These are phyloP conservation scores for Acropora yongei DNA, from an alignment of 64 coral and sea anemone species.

Conservation along the genomic window DNA sequence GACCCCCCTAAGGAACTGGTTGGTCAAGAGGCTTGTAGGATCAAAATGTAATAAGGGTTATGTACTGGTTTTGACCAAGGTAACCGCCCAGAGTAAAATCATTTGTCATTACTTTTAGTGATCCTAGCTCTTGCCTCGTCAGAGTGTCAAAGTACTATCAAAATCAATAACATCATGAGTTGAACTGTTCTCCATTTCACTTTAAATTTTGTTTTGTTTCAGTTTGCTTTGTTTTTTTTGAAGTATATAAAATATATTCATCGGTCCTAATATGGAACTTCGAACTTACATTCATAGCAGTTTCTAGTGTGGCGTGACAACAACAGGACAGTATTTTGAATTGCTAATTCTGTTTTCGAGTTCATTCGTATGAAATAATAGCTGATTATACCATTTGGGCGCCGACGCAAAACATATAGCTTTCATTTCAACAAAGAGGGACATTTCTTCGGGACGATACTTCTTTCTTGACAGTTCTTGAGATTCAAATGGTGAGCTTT, in stretches of 20 bases:
- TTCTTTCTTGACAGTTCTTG: neutral
- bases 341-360: slow-evolving; percentile 47
- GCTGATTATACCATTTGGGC: slow-evolving; percentile 11
- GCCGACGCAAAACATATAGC: neutral
- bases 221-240: too few relatives aligned
- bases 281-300: neutral
- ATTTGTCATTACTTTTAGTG: too few relatives aligned
- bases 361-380: slow-evolving; percentile 1
- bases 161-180: too few relatives aligned
- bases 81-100: too few relatives aligned
- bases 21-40: too few relatives aligned
- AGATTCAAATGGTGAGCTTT: slow-evolving; percentile 12
- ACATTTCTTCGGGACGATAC: neutral
- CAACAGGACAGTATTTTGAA: neutral
- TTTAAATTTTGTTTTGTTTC: too few relatives aligned
- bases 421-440: neutral
- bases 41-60: too few relatives aligned
- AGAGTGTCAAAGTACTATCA: too few relatives aligned
- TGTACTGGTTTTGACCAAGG: too few relatives aligned
- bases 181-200: too few relatives aligned
- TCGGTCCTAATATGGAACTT: neutral
- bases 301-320: neutral
- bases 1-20: too few relatives aligned
- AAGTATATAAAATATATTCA: neutral
- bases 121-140: too few relatives aligned